These are phyloP conservation scores for Aethes cnicana DNA, from an alignment of 2,888 invertebrate species.

Conservation along the genomic window DNA sequence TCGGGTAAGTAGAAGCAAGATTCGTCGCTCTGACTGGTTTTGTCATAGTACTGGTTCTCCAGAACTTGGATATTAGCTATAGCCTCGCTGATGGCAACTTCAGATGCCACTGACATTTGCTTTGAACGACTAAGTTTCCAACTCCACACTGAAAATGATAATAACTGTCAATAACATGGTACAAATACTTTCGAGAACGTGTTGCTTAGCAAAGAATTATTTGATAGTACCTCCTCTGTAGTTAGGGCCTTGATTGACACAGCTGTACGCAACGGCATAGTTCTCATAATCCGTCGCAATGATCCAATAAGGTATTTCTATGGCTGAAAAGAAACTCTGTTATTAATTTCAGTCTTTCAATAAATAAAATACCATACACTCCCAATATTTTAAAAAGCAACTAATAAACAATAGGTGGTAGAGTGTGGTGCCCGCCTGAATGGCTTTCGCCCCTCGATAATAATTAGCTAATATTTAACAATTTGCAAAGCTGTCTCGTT, in stretches of 20 bases:
- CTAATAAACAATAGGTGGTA: no score
- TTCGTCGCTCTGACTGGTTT: constrained; percentile 45
- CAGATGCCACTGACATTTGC: constrained; percentile 38
- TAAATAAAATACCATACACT: no score
- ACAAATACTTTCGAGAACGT: no score
- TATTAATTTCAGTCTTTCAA: no score
- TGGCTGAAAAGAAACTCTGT: constrained; percentile 42
- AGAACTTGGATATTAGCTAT: constrained; percentile 49
- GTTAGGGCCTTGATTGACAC: constrained; percentile 56
- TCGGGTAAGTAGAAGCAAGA: constrained; percentile 61
- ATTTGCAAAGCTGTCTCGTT: no score
- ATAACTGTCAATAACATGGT: no score
- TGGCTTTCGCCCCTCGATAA: no score
- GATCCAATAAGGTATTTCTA: constrained; percentile 73
- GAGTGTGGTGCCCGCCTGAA: no score
- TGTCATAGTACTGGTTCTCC: constrained; percentile 48
- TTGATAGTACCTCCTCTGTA: constrained; percentile 42
- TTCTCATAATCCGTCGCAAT: constrained; percentile 82
- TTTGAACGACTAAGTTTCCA: constrained; percentile 64
- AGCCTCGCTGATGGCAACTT: constrained; percentile 42
- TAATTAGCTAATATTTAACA: no score
- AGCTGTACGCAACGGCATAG: constrained; percentile 84
- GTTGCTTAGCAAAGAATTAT: not conserved
- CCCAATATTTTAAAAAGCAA: no score
- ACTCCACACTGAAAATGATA: constrained; percentile 51